A percentile compares a stretch with the other conserved stretches of the same genome.
phyloP scores from a whole-genome alignment of 2,888 invertebrate genomes.

The Lasioglossum zephyrum region DNA sequence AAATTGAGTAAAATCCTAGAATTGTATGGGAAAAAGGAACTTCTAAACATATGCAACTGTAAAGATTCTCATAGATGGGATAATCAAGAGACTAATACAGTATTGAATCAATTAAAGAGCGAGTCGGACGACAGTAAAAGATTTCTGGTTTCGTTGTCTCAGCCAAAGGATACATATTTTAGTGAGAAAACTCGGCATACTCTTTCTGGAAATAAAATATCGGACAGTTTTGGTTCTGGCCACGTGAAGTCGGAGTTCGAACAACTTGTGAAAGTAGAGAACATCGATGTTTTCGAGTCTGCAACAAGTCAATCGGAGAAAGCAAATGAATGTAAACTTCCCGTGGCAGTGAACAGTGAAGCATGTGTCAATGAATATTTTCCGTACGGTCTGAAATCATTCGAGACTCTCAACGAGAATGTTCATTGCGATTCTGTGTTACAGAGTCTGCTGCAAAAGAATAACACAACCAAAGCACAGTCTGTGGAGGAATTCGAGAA shows the following conservation, averaged over 20 bases:
- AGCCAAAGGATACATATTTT: slow-evolving; percentile 29
- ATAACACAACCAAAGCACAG: slow-evolving; percentile 33
- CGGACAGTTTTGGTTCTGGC: slow-evolving; percentile 24
- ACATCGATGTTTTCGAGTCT: slow-evolving; percentile 19
- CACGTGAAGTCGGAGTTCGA: slow-evolving; percentile 40
- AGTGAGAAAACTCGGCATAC: slow-evolving; percentile 22
- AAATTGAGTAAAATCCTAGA: slow-evolving; percentile 47
- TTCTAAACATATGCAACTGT: slow-evolving; percentile 19
- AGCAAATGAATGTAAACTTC: slow-evolving; percentile 16
- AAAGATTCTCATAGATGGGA: slow-evolving; percentile 32
- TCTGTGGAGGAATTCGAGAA: slow-evolving; percentile 67
- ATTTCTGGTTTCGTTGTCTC: slow-evolving; percentile 26
- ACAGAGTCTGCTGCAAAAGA: slow-evolving; percentile 28
- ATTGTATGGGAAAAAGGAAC: slow-evolving; percentile 34
- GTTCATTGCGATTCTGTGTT: slow-evolving; percentile 1
- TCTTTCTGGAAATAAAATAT: slow-evolving; percentile 32
- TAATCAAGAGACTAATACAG: slow-evolving; percentile 13
- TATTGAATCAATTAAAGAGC: slow-evolving; percentile 9
- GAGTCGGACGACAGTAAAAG: slow-evolving; percentile 25
- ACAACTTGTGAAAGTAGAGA: slow-evolving; percentile 27
- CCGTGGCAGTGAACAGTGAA: slow-evolving; percentile 26
- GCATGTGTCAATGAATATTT: slow-evolving; percentile 24
- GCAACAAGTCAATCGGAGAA: slow-evolving; percentile 26
- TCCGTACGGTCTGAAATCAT: slow-evolving; percentile 9
- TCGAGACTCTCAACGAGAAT: slow-evolving; percentile 32